phyloP scores from a whole-genome alignment of 2,888 invertebrate species.

The Hymenopus coronatus region DNA sequence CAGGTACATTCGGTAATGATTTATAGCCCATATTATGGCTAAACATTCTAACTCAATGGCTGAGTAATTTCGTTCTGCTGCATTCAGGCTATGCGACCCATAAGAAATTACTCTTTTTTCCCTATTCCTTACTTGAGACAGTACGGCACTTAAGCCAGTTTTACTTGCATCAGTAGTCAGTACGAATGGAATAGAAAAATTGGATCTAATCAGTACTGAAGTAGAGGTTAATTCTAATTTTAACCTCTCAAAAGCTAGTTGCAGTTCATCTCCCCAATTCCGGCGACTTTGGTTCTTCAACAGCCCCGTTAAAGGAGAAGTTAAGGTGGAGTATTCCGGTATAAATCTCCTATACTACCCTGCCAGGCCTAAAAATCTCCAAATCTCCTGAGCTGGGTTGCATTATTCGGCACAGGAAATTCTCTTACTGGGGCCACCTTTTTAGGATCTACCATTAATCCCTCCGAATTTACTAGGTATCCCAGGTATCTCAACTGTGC shows the following conservation, averaged over 20 bases:
- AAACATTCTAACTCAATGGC: background rate
- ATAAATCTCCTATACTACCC: background rate
- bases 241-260: background rate
- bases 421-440: too few relatives aligned
- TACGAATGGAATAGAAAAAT: background rate
- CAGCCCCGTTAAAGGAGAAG: background rate
- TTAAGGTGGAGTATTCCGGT: background rate
- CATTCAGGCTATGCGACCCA: background rate
- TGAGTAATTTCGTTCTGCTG: background rate
- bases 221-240: background rate
- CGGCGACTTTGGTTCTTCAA: background rate
- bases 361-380: background rate
- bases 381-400: too few relatives aligned
- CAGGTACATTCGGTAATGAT: too few relatives aligned
- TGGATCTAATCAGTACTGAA: background rate
- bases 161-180: background rate
- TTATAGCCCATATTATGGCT: too few relatives aligned
- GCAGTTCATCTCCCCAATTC: background rate
- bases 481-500: too few relatives aligned
- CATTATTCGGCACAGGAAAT: too few relatives aligned
- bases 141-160: background rate
- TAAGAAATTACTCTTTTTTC: too few relatives aligned
- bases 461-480: too few relatives aligned
- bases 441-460: too few relatives aligned
- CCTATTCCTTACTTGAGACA: background rate